A percentile compares a stretch with the other conserved stretches of the same genome.
Conservation (phyloP, 2,888 invertebrate genomes). For the Papilio protenor region DNA sequence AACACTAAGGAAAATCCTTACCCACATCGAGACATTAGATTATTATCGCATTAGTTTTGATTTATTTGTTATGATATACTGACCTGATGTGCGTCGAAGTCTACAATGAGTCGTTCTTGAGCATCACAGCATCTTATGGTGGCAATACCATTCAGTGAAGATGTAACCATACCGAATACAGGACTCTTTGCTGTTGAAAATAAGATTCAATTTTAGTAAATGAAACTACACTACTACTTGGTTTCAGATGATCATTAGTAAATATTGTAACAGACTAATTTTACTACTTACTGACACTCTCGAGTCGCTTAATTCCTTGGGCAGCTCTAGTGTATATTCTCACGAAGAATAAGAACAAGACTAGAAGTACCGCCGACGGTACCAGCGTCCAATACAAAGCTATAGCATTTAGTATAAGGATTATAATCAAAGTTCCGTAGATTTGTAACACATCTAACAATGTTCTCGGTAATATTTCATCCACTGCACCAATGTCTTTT, state of each 20-base stretch:
- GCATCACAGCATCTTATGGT: conserved; percentile 90
- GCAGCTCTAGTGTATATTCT: conserved; percentile 87
- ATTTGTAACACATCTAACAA: conserved; percentile 87
- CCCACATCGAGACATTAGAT: too few relatives aligned
- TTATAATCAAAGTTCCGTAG: conserved; percentile 78
- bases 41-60: not conserved
- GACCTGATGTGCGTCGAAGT: conserved; percentile 86
- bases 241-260: not conserved
- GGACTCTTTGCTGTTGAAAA: conserved; percentile 88
- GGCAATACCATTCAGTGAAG: conserved; percentile 89
- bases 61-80: conserved; percentile 2
- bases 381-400: conserved; percentile 85
- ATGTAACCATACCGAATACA: conserved; percentile 90
- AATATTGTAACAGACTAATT: not conserved
- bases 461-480: conserved; percentile 89
- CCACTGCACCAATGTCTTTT: conserved; percentile 93
- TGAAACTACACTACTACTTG: not conserved
- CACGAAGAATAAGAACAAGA: conserved; percentile 85
- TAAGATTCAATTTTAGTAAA: not conserved
- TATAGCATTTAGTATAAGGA: conserved; percentile 85
- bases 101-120: conserved; percentile 85
- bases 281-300: conserved; percentile 83
- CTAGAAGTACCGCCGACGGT: conserved; percentile 83
- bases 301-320: conserved; percentile 87
- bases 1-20: too few relatives aligned